A percentile compares a stretch with the other conserved stretches of the same genome.
phyloP scores from a whole-genome alignment of 2,113 vertebrate species.

The Aptenodytes forsteri region DNA sequence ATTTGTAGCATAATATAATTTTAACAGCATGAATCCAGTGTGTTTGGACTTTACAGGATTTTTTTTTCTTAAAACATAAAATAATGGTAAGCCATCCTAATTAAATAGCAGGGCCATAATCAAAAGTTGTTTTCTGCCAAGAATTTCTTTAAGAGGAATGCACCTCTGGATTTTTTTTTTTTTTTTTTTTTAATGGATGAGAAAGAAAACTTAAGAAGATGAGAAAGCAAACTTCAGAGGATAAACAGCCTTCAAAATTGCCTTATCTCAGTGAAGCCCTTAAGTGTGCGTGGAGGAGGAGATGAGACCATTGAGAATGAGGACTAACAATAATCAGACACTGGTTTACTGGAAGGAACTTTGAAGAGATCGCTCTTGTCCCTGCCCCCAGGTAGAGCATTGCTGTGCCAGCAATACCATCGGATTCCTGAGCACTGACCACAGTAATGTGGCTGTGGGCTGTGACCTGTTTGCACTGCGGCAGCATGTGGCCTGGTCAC shows the following conservation, averaged over 20 bases:
- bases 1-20: not conserved
- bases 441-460: not conserved
- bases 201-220: no score
- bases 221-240: not conserved
- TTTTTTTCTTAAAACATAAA: not conserved
- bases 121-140: not conserved
- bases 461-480: not conserved
- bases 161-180: not conserved
- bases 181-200: not conserved
- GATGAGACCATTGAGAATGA: not conserved
- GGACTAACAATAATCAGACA: not conserved
- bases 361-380: not conserved
- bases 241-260: not conserved
- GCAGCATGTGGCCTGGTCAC: not conserved
- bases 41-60: not conserved
- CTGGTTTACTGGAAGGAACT: not conserved
- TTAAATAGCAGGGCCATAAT: not conserved
- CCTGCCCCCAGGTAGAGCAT: not conserved
- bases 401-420: rapidly evolving
- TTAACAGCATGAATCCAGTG: not conserved
- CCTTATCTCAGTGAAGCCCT: not conserved
- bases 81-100: not conserved
- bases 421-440: not conserved
- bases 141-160: not conserved
- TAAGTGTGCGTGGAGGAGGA: not conserved